Percentiles rank a stretch among this genome's conserved stretches.
phyloP scores from a whole-genome alignment of 2,113 vertebrate genomes.

The Poeciliopsis retropinna region DNA sequence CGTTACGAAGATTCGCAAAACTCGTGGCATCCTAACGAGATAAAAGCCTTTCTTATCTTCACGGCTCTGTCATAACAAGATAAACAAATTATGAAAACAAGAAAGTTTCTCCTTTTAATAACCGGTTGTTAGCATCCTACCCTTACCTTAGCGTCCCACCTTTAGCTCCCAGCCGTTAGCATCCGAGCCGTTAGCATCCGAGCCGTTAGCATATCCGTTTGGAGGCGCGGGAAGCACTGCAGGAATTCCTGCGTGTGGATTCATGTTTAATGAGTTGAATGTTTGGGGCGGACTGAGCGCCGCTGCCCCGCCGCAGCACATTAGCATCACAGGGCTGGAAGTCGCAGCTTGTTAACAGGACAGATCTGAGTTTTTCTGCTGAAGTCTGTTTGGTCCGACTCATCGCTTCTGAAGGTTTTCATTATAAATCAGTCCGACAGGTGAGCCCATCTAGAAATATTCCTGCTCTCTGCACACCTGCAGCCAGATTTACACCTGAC shows the following conservation, averaged over 20 bases:
- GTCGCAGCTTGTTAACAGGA: background rate
- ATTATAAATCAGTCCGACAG: background rate
- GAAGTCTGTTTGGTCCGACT: background rate
- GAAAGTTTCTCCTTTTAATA: no score
- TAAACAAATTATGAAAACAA: no score
- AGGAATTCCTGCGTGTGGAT: conserved; percentile 7
- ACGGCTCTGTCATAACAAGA: no score
- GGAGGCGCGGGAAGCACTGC: no score
- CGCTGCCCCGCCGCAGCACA: conserved; percentile 10
- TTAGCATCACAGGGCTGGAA: conserved; percentile 41
- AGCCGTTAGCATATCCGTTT: no score
- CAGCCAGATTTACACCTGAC: conserved; percentile 10
- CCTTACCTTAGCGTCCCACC: no score
- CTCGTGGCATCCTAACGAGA: no score
- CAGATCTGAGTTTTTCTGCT: background rate
- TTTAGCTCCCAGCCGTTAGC: no score
- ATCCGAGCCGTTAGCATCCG: no score
- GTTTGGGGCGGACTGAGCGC: conserved; percentile 52
- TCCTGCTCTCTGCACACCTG: background rate
- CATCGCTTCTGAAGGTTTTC: background rate
- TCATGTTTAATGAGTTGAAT: conserved; percentile 66
- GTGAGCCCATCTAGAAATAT: conserved; percentile 7
- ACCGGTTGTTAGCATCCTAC: no score
- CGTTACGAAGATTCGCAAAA: no score
- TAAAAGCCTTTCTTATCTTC: no score